Evolutionary conservation across 2,888 invertebrate species (phyloP), one percentile per base, ranked within the genome.

Genomic region (Petrolisthes cinctipes): DNA sequence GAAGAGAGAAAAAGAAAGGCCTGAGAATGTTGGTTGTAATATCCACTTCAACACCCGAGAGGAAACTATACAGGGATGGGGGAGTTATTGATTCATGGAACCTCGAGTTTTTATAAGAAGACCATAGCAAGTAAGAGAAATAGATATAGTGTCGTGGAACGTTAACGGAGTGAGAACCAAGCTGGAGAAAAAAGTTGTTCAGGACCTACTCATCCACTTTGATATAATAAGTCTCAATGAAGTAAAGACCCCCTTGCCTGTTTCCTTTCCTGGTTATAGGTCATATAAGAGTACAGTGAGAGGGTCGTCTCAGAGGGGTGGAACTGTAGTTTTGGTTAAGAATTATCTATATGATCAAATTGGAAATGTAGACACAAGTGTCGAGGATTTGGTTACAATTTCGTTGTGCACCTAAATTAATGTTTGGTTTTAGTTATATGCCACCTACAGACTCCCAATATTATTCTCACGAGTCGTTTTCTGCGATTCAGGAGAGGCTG

Each of bases 401-500:
- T 17, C 73, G 73, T 7, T 73, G 73, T 73, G 73, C 73, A 73
- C 73, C 73, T 20, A 73, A 73, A 20, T n/a, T 17, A 37, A 17
- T 73, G 20, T 73, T 73, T 73, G 73, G 73, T 17, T 73, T 73
- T 73, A 4, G 73, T 23, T 73, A 73, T 75, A 9, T 75, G 17
- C 75, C 75, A 23, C 75, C 75, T 4, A 11, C 23, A 23, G 75
- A 75, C 23, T 75, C 75, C 0, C 20, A 23, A 23, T 75, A 75
- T 23, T 75, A 75, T 23, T 75, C 75, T 23, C 75, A 75, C 37
- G 75, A 75, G n/a, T 75, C 75, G 11, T 75, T 23, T 75, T 11
- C 75, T 4, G 17, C 37, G 11, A 75, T 75, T n/a, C 75, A 75
- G 37, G 75, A 75, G 75, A 75, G 37, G 23, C 4, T 75, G 23